Evolutionary conservation across 1,140 invertebrate species (phyloP).

Genomic region (Pseudomyrmex cubaensis): DNA sequence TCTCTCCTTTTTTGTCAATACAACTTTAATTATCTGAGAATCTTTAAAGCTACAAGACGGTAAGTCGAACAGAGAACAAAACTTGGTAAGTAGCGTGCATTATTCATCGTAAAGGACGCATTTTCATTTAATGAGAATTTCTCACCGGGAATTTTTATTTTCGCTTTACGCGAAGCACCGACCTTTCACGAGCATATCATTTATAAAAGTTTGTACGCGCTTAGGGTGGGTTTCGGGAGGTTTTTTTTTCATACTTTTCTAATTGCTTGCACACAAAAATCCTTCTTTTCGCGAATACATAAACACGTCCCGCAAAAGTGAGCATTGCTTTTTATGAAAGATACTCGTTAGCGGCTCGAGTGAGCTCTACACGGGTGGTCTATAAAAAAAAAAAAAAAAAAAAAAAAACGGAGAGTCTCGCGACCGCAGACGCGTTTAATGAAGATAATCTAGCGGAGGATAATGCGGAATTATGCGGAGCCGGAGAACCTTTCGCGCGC

Average conservation of each 20-base stretch:
- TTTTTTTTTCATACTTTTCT: too few relatives aligned
- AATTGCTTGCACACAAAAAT: too few relatives aligned
- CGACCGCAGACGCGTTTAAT: conserved; percentile 24
- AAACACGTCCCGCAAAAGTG: conserved; percentile 7
- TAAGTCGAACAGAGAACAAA: neutral
- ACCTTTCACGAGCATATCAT: neutral
- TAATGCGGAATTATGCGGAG: conserved; percentile 25
- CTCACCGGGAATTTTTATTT: neutral
- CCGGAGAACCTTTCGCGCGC: neutral
- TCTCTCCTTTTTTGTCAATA: too few relatives aligned
- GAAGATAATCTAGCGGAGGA: conserved; percentile 31
- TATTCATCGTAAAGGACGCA: neutral
- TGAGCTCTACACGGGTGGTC: conserved; percentile 20
- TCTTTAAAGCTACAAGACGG: neutral
- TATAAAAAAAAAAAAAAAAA: conserved; percentile 1
- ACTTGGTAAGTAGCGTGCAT: neutral
- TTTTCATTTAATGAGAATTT: conserved; percentile 3
- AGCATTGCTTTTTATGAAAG: conserved; percentile 10
- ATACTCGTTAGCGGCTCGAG: conserved; percentile 11
- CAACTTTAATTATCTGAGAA: neutral
- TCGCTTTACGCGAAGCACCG: neutral
- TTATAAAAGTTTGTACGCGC: too few relatives aligned
- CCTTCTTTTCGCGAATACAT: neutral
- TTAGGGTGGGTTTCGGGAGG: too few relatives aligned
- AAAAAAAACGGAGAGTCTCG: neutral